Evolutionary conservation across 1,140 invertebrate species (phyloP), one percentile per base, ranked within the genome.

Genomic region (Harlomillsia oculata): DNA sequence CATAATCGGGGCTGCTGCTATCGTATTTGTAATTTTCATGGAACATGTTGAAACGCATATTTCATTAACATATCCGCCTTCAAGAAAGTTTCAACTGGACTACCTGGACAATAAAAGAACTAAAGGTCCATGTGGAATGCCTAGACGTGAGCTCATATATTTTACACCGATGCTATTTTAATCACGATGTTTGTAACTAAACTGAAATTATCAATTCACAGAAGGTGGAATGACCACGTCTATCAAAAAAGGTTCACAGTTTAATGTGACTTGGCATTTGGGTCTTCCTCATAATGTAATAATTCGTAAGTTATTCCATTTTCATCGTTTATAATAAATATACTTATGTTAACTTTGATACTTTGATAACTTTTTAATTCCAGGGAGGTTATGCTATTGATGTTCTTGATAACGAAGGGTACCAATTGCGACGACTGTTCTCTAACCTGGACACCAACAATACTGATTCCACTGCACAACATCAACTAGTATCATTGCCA

Each of bases 191-290:
- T n/a, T n/a, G n/a, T n/a, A n/a, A n/a, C n/a, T n/a, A n/a, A n/a
- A n/a, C n/a, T n/a, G n/a, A n/a, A n/a, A n/a, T n/a, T n/a, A n/a
- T n/a, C n/a, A n/a, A n/a, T n/a, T n/a, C n/a, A n/a, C n/a, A n/a
- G n/a, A n/a, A n/a, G n/a, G n/a, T n/a, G n/a, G n/a, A n/a, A n/a
- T n/a, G n/a, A n/a, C n/a, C n/a, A n/a, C n/a, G n/a, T n/a, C n/a
- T n/a, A n/a, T n/a, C n/a, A n/a, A n/a, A n/a, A n/a, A n/a, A n/a
- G n/a, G n/a, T n/a, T n/a, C n/a, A n/a, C n/a, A n/a, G n/a, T n/a
- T n/a, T n/a, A 94, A 90, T 72, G 81, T 92, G 44, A 84, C 89
- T 51, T 96, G 91, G 91, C 88, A 93, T 74, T 77, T 94, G 66
- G 87, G 87, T 8, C 94, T 93, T 76, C 87, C 91, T 5, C 90